Evolutionary conservation across 2,888 invertebrate species (phyloP), one percentile per base, ranked within the genome.

Genomic region (Eupithecia subfuscata): DNA sequence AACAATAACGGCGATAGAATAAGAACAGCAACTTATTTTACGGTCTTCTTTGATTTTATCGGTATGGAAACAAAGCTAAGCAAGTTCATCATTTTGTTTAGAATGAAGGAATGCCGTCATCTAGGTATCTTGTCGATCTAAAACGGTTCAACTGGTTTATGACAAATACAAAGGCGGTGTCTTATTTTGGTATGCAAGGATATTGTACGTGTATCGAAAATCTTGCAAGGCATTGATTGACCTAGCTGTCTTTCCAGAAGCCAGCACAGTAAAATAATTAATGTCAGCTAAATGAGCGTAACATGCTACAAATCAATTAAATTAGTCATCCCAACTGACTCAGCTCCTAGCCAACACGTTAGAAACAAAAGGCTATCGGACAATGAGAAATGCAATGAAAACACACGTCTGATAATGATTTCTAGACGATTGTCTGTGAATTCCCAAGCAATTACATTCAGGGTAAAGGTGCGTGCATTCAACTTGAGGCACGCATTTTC

Each of bases 311-410:
- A 92, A 92, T 92, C 91, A 91, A 77, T 77, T 74, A 77, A 74
- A 88, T 92, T 91, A 92, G 92, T 93, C 92, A 92, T 91, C 89
- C 88, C 82, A 81, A 83, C 87, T 92, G 93, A 93, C 90, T 92
- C 91, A 93, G 68, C 43, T 25, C 25, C 5, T 60, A 60, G 68
- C 40, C 81, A 80, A 37, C 30, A 78, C 74, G 14, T 43, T 77
- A 72, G 71, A 64, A 86, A 90, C 90, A 88, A 89, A 86, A 85
- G 84, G 82, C 79, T 83, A 76, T 84, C 81, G 79, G 82, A 86
- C 83, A 85, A 84, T 84, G 81, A 80, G 81, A 84, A 83, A 80
- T 76, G 79, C 80, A 77, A 75, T 78, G 56, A 76, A 78, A 78
- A 80, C 78, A 68, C 69, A 71, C 76, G 63, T 48, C 60, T 74